Evolutionary conservation across 64 coral and sea anemone genomes (phyloP).

Genomic region (Porites australiensis): DNA sequence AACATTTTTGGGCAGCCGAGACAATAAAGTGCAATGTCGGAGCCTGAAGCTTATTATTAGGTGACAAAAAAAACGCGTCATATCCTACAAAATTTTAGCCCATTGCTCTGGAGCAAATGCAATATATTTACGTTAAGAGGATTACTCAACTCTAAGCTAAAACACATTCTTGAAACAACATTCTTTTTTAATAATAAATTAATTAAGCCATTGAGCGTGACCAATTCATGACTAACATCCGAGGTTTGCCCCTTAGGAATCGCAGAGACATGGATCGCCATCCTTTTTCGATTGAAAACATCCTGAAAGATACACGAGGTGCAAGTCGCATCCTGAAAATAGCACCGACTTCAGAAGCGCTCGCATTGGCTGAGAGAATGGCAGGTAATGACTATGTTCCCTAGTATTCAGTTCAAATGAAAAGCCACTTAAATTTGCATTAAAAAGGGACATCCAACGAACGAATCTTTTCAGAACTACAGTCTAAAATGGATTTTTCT

Average conservation of each 20-base stretch:
- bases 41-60: not conserved
- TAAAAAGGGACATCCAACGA: too few species aligned
- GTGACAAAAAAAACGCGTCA: not conserved
- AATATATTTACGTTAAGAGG: constrained; percentile 14
- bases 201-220: not conserved
- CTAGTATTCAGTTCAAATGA: not conserved
- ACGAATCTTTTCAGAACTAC: too few species aligned
- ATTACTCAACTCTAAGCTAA: not conserved
- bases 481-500: too few species aligned
- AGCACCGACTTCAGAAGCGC: constrained; percentile 56
- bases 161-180: constrained; percentile 30
- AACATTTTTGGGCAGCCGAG: too few species aligned
- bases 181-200: not conserved
- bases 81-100: not conserved
- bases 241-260: not conserved
- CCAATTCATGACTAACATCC: too few species aligned
- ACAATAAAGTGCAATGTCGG: too few species aligned
- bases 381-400: constrained; percentile 26
- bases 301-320: constrained; percentile 60
- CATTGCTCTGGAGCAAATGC: not conserved
- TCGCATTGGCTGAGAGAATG: constrained; percentile 65
- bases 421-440: too few species aligned
- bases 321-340: constrained; percentile 27
- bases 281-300: constrained; percentile 69
- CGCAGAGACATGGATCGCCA: constrained; percentile 21